Evolutionary conservation across 2,888 invertebrate species (phyloP).

Genomic region (Tetragonisca angustula): DNA sequence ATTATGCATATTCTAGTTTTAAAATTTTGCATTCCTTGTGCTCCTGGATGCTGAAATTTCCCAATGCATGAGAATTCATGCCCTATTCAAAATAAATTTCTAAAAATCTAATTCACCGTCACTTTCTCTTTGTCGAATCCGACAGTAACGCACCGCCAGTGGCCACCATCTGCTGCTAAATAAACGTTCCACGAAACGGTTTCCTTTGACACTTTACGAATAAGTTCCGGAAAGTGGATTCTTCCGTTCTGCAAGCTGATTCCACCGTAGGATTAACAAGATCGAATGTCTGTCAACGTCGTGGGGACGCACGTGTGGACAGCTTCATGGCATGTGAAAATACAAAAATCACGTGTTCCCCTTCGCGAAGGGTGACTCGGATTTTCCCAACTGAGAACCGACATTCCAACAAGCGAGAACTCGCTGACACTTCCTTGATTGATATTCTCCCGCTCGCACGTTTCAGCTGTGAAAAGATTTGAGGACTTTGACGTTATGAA

Average conservation of each 20-base stretch:
- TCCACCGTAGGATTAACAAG: slow-evolving; percentile 36
- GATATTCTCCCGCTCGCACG: not conserved
- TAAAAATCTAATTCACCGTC: too few relatives aligned
- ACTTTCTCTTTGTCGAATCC: not conserved
- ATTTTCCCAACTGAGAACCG: slow-evolving; percentile 28
- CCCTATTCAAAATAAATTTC: too few relatives aligned
- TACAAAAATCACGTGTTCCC: slow-evolving; percentile 70
- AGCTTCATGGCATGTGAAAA: slow-evolving; percentile 80
- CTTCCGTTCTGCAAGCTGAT: slow-evolving; percentile 52
- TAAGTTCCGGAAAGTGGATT: slow-evolving; percentile 58
- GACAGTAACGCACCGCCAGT: not conserved
- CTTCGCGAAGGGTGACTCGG: slow-evolving; percentile 28
- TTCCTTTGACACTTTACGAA: slow-evolving; percentile 50
- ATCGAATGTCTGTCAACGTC: slow-evolving; percentile 59
- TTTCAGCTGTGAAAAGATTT: too few relatives aligned
- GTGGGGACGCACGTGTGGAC: slow-evolving; percentile 74
- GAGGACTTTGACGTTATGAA: too few relatives aligned
- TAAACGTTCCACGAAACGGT: slow-evolving; percentile 44
- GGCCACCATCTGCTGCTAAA: slow-evolving; percentile 50
- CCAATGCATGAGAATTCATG: too few relatives aligned
- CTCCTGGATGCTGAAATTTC: too few relatives aligned
- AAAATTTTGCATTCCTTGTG: too few relatives aligned
- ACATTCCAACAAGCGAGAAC: too few relatives aligned
- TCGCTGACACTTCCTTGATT: too few relatives aligned
- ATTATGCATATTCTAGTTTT: too few relatives aligned